Conservation (phyloP, 2,113 vertebrate species). For the Sturnira hondurensis region DNA sequence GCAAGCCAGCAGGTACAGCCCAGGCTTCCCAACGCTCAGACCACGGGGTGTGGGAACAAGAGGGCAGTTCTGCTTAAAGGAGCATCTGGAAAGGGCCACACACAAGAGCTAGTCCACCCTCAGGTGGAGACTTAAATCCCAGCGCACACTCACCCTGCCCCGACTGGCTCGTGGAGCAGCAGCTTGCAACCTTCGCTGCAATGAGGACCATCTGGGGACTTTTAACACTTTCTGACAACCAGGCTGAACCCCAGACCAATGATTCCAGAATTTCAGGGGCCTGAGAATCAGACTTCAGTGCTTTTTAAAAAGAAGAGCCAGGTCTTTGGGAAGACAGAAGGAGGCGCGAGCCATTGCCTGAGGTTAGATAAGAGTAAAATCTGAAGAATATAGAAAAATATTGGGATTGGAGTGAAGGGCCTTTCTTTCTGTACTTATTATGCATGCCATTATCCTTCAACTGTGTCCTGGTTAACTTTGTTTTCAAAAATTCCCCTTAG, state of each 20-base stretch:
- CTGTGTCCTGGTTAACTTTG: not conserved
- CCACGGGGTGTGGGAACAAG: not conserved
- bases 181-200: not conserved
- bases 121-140: not conserved
- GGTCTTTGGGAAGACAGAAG: not conserved
- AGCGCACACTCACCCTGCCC: not conserved
- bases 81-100: not conserved
- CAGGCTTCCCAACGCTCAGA: not conserved
- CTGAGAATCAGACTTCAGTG: not conserved
- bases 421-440: not conserved
- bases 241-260: not conserved
- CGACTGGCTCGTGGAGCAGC: too few relatives aligned
- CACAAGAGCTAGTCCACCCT: not conserved
- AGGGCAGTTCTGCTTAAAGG: not conserved
- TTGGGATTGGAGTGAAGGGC: not conserved
- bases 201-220: not conserved
- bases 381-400: not conserved
- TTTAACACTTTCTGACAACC: not conserved
- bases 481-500: not conserved
- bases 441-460: not conserved
- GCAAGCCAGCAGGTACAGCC: not conserved
- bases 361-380: not conserved
- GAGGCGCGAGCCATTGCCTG: too few relatives aligned
- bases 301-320: not conserved
- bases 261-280: not conserved